Evolutionary conservation across 2,113 vertebrate species (phyloP), one percentile per base, ranked within the genome.

Genomic region (Enhydra lutris): DNA sequence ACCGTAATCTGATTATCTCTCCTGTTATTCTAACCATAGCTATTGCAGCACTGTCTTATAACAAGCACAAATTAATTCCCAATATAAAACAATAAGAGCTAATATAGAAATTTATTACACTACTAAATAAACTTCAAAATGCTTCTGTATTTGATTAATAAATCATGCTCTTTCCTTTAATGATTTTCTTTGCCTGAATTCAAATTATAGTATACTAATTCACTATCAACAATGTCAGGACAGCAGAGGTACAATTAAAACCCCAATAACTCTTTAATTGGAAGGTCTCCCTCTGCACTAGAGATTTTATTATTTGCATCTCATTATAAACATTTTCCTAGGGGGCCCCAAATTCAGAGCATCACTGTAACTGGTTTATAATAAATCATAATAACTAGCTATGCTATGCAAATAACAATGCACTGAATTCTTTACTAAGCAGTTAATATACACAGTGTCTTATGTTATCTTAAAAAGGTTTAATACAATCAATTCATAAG

Each of bases 1-100:
- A 45, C 63, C 31, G 92, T 97, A 97, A 98, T 97, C 94, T 93
- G 95, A 98, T 98, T 96, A 97, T 82, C 50, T 90, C 71, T 89
- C 69, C 23, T 97, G 73, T 79, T 97, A 69, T 92, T 93, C 42
- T 78, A 96, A 81, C 52, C 15, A 91, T 36, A 88, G 71, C 57
- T 91, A 55, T 88, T 87, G 61, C 31, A 95, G 18, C 2, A 17
- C 39, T 86, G 50, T 92, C 20, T 92, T 67, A 52, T 42, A 96
- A 74, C 14, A 55, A 94, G 69, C 91, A 4, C 23, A 97, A 87
- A 94, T 83, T 95, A 95, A 92, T 92, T 94, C 20, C 87, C 71
- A 78, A 92, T 67, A 81, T 88, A 78, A 94, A 85, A 78, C 23
- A 74, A 36, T 71, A 74, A 42, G 20, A 78, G 21, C 39, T 82